phyloP scores from a whole-genome alignment of 2,888 invertebrate genomes.

The Chelonus formosanus region DNA sequence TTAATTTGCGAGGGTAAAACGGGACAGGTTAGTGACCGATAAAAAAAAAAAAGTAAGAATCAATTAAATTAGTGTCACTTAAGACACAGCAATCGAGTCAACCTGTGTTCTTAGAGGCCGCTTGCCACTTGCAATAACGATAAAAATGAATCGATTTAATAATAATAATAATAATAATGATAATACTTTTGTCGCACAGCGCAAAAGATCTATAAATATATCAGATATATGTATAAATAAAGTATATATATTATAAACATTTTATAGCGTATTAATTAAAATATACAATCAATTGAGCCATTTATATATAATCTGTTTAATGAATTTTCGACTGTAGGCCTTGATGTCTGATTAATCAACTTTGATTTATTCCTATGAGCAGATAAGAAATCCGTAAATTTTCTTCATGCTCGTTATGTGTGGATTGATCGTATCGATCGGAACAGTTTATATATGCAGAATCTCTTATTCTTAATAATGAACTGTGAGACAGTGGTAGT shows the following conservation, averaged over 20 bases:
- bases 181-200: conserved; percentile 2
- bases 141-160: conserved; percentile 19
- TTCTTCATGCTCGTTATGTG: not conserved
- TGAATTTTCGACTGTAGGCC: too few relatives aligned
- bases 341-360: too few relatives aligned
- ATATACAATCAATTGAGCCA: too few relatives aligned
- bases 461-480: too few relatives aligned
- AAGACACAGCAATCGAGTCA: conserved; percentile 32
- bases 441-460: not conserved
- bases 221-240: conserved; percentile 11
- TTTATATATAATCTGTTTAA: too few relatives aligned
- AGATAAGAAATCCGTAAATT: too few relatives aligned
- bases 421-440: conserved; percentile 4
- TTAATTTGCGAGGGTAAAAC: conserved; percentile 10
- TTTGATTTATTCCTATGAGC: too few relatives aligned
- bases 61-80: conserved; percentile 1
- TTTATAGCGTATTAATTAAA: not conserved
- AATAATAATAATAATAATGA: conserved; percentile 18
- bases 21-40: conserved; percentile 8
- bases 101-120: conserved; percentile 5
- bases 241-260: conserved; percentile 10
- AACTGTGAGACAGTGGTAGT: conserved; percentile 26
- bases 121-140: conserved; percentile 2
- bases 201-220: conserved; percentile 10
- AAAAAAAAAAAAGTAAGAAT: conserved; percentile 6